Evolutionary conservation across 2,888 invertebrate genomes (phyloP).

Genomic region (Diaphora mendica): DNA sequence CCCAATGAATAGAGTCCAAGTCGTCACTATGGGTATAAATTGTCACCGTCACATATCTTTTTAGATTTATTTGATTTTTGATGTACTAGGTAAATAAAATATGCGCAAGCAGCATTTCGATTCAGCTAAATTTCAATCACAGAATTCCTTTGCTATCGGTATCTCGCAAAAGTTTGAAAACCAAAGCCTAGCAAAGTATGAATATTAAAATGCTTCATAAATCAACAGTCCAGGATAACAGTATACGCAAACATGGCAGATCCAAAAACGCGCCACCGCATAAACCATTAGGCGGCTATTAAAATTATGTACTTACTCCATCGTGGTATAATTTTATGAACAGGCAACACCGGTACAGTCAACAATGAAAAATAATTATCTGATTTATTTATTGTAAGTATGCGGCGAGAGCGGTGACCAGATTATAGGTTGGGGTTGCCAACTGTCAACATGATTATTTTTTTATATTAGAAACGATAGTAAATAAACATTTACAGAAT

Average conservation of each 20-base stretch:
- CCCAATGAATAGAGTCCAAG: too few species aligned
- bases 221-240: slow-evolving; percentile 24
- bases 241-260: slow-evolving; percentile 15
- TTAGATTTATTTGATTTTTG: too few species aligned
- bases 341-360: slow-evolving; percentile 62
- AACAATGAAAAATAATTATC: slow-evolving; percentile 68
- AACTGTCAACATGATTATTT: background rate
- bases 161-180: slow-evolving; percentile 3
- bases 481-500: background rate
- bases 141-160: background rate
- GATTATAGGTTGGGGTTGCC: slow-evolving; percentile 36
- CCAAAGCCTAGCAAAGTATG: slow-evolving; percentile 7
- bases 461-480: background rate
- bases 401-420: slow-evolving; percentile 46
- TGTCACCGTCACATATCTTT: too few species aligned
- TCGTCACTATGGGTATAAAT: too few species aligned
- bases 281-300: slow-evolving; percentile 51
- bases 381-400: slow-evolving; percentile 73
- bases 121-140: background rate
- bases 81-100: too few species aligned
- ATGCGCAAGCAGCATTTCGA: too few species aligned
- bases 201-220: slow-evolving; percentile 25
- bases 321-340: slow-evolving; percentile 58
- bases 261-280: slow-evolving; percentile 39
- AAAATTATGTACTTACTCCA: slow-evolving; percentile 53